phyloP scores from a whole-genome alignment of 1,140 invertebrate genomes.

The Drosophila varians region DNA sequence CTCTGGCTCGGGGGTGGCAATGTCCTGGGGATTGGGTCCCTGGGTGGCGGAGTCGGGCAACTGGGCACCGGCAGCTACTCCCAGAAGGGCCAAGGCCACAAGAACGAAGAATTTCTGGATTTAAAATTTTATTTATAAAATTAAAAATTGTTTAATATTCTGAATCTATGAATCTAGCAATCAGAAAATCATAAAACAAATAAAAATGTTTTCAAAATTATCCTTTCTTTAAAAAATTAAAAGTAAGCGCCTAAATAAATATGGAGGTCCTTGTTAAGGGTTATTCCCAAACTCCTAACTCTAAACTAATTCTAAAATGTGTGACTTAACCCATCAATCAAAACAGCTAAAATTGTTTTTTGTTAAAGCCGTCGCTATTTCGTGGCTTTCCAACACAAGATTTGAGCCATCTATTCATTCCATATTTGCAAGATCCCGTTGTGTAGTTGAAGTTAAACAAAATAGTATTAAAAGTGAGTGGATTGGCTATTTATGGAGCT shows the following conservation, averaged over 20 bases:
- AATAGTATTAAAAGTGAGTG: conserved; percentile 10
- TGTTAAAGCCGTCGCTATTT: background rate
- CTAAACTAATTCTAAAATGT: too few relatives aligned
- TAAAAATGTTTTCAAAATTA: too few relatives aligned
- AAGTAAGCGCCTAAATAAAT: too few relatives aligned
- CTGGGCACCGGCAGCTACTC: conserved; percentile 62
- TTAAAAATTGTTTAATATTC: background rate
- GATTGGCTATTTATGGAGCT: conserved; percentile 13
- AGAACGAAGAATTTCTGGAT: conserved; percentile 77
- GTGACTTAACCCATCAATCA: too few relatives aligned
- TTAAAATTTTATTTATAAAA: background rate
- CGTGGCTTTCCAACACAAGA: too few relatives aligned
- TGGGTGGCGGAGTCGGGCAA: conserved; percentile 79
- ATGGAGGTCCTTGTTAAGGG: too few relatives aligned
- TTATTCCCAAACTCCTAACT: too few relatives aligned
- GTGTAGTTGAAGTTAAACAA: background rate
- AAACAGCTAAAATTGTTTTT: too few relatives aligned
- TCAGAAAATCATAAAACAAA: too few relatives aligned
- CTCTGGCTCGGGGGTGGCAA: conserved; percentile 81
- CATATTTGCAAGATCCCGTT: background rate
- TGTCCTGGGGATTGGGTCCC: conserved; percentile 82
- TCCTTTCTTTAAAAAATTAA: too few relatives aligned
- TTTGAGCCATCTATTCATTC: background rate
- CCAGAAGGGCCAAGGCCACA: conserved; percentile 65
- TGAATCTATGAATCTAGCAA: too few relatives aligned